These are phyloP conservation scores for Megalopta genalis DNA, from an alignment of 1,140 invertebrate genomes.

Conservation along the genomic window DNA sequence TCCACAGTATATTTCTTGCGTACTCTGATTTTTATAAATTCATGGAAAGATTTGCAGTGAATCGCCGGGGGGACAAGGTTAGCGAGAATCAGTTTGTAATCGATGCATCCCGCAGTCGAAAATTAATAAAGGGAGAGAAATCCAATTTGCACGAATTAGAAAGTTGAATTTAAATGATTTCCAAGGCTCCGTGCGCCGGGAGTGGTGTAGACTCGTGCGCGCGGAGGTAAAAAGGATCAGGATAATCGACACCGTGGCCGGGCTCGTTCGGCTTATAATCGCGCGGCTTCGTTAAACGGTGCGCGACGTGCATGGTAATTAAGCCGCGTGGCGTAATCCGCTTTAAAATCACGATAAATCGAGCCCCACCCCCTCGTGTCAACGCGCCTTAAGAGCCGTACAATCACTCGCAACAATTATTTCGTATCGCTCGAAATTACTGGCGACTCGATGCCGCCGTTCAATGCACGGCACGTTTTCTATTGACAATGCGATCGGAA, in stretches of 20 bases:
- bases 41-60: no score
- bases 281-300: slow-evolving; percentile 52
- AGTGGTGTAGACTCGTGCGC: slow-evolving; percentile 17
- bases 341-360: slow-evolving; percentile 53
- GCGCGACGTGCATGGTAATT: slow-evolving; percentile 53
- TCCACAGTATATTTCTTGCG: no score
- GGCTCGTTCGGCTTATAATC: slow-evolving; percentile 44
- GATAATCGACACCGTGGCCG: slow-evolving; percentile 50
- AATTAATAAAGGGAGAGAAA: slow-evolving; percentile 6
- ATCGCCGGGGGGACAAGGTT: no score
- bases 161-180: slow-evolving; percentile 41
- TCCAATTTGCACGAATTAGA: slow-evolving; percentile 28
- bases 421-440: slow-evolving; percentile 38
- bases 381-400: slow-evolving; percentile 51
- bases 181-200: slow-evolving; percentile 24
- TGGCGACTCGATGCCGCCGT: neutral
- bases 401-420: slow-evolving; percentile 47
- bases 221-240: slow-evolving; percentile 29
- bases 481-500: no score
- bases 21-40: neutral
- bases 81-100: neutral
- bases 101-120: neutral
- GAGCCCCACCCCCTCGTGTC: slow-evolving; percentile 45
- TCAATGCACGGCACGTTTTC: neutral
- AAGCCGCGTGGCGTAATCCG: slow-evolving; percentile 49